Conservation (phyloP, 2,888 invertebrate species). For the Lacanobia wlatinum region DNA sequence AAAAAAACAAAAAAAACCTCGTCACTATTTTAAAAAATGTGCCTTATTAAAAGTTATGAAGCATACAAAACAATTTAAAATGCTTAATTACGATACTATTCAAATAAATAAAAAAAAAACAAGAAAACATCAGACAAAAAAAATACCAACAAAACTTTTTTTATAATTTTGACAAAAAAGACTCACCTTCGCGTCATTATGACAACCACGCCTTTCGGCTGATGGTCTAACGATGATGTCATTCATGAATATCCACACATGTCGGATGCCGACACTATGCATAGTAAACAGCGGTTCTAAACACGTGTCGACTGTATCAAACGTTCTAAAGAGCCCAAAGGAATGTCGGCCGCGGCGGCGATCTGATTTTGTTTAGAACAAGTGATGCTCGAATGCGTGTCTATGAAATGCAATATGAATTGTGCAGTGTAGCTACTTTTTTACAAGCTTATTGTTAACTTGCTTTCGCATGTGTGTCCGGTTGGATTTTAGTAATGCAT, state of each 20-base stretch:
- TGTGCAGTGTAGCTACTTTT: background rate
- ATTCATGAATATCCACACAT: constrained; percentile 56
- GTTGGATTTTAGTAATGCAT: too few species aligned
- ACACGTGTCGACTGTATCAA: constrained; percentile 50
- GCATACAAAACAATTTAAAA: constrained; percentile 11
- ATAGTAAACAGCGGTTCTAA: constrained; percentile 55
- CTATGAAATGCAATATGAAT: background rate
- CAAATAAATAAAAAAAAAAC: background rate
- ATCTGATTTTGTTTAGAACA: constrained; percentile 10
- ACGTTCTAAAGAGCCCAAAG: constrained; percentile 7
- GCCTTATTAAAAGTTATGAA: too few species aligned
- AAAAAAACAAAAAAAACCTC: too few species aligned
- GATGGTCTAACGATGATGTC: constrained; percentile 58
- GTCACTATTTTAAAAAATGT: too few species aligned
- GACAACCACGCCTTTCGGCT: constrained; percentile 57
- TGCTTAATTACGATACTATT: background rate
- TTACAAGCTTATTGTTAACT: too few species aligned
- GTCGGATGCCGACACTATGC: constrained; percentile 47
- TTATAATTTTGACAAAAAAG: constrained; percentile 18
- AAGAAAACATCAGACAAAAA: constrained; percentile 1
- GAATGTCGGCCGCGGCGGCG: constrained; percentile 26
- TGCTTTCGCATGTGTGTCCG: too few species aligned
- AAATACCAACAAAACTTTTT: background rate
- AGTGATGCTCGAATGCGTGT: background rate
- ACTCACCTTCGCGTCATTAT: constrained; percentile 11